A percentile compares a stretch with the other conserved stretches of the same genome.
These are phyloP conservation scores for Malurus splendens DNA, from an alignment of 2,797 vertebrate genomes.

Conservation along the genomic window DNA sequence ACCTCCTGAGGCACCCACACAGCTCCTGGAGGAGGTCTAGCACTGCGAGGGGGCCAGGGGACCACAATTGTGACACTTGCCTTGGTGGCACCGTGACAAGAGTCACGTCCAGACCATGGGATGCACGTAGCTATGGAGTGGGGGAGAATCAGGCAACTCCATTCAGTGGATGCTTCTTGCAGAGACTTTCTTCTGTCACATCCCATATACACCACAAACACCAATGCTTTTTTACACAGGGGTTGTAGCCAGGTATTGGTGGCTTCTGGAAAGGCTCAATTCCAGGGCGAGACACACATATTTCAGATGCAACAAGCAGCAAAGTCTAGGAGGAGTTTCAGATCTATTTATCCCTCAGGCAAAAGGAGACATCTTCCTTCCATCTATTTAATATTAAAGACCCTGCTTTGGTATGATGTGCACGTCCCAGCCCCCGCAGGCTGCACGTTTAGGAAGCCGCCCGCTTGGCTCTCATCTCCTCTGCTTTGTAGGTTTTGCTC, in stretches of 20 bases:
- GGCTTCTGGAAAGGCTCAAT: not conserved
- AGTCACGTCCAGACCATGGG: fast-evolving
- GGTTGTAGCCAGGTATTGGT: not conserved
- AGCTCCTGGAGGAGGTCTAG: not conserved
- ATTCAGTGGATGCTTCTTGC: fast-evolving
- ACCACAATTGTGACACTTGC: not conserved
- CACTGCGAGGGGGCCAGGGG: not conserved
- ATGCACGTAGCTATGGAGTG: fast-evolving
- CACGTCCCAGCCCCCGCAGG: constrained; percentile 13
- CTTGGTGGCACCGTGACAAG: not conserved
- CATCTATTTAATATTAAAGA: constrained; percentile 64
- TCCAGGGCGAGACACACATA: not conserved
- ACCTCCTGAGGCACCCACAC: not conserved
- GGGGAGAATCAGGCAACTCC: not conserved
- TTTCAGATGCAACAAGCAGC: constrained; percentile 29
- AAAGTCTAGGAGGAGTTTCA: constrained; percentile 44
- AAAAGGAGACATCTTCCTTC: constrained; percentile 50
- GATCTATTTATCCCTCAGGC: constrained; percentile 53
- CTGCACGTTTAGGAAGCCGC: constrained; percentile 23
- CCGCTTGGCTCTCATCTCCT: constrained; percentile 5
- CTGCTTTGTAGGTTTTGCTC: constrained; percentile 32
- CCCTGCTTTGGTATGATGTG: constrained; percentile 39
- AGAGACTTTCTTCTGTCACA: fast-evolving
- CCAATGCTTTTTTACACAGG: not conserved
- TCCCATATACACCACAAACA: not conserved